Base-by-base conservation (phyloP, 2,888 invertebrate genomes). In the Pocota personata region DNA sequence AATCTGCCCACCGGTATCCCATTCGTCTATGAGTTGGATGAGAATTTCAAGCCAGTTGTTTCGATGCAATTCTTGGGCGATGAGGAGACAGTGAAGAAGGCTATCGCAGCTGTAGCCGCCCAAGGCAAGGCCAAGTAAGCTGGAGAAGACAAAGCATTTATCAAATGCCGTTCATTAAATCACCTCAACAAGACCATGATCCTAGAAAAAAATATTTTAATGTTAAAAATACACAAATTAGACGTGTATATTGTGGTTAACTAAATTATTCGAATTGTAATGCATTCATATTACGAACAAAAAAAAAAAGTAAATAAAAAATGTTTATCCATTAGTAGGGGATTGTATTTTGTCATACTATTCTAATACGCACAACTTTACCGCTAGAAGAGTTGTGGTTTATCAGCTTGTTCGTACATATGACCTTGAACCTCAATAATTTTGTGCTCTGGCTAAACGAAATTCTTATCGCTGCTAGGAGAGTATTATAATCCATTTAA, bases 1-100 rank as follows among this genome's bases (percentile, higher is more conserved):
- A 97, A 97, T 91, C 93, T 97, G 87, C 96, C 96, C 0, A 96
- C 96, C 82, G 96, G 96, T 76, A 96, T 97, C 91, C 97, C 96
- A 48, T 96, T 97, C 90, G 95, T 96, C 2, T 97, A 96, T 89
- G 96, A 96, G 89, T 92, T 97, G 89, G 96, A 96, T 91, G 96
- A 95, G 87, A 93, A 95, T 90, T 93, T 97, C 92, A 95, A 96
- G 89, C 96, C 96, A 0, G 94, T 96, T 0, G 95, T 95, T 55
- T 95, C 96, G 12, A 95, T 96, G 95, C 94, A 95, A 89, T 97
- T 96, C 93, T 94, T 97, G 75, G 96, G 96, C 3, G 98, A 96
- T 89, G 95, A 96, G 89, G 96, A 96, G 92, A 96, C 96, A 0
- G 96, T 97, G 0, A 95, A 94, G 90, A 96, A 96, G 89, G 96